phyloP scores from a whole-genome alignment of 2,888 invertebrate species.

The Thera britannica region DNA sequence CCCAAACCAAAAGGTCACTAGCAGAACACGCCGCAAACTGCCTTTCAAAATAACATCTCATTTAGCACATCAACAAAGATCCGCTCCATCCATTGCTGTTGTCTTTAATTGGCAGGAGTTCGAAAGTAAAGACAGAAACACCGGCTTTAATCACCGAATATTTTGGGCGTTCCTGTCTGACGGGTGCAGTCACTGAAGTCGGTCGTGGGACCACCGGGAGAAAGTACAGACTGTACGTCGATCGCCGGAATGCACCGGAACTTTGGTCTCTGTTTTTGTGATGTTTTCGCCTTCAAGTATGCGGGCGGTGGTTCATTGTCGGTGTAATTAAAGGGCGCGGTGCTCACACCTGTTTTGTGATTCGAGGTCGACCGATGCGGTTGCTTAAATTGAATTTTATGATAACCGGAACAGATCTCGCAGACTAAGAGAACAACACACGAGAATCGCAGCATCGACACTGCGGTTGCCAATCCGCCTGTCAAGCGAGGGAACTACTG shows the following conservation, averaged over 20 bases:
- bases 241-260: slow-evolving; percentile 60
- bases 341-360: slow-evolving; percentile 33
- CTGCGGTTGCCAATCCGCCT: too few species aligned
- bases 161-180: slow-evolving; percentile 77
- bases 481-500: too few species aligned
- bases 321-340: slow-evolving; percentile 67
- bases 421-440: too few species aligned
- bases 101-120: slow-evolving; percentile 67
- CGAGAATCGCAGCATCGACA: too few species aligned
- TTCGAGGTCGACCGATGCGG: slow-evolving; percentile 2
- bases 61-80: slow-evolving; percentile 52
- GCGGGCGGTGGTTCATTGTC: slow-evolving; percentile 55
- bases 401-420: neutral
- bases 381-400: slow-evolving; percentile 4
- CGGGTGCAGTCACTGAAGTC: slow-evolving; percentile 65
- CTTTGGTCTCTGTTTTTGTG: slow-evolving; percentile 65
- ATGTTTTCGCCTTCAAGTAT: slow-evolving; percentile 64
- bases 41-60: slow-evolving; percentile 44
- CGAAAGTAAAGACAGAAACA: slow-evolving; percentile 72
- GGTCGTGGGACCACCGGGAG: slow-evolving; percentile 79
- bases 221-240: slow-evolving; percentile 66
- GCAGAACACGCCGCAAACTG: slow-evolving; percentile 33
- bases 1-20: slow-evolving; percentile 33
- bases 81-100: slow-evolving; percentile 34
- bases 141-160: slow-evolving; percentile 73